Conservation (phyloP, 2,888 invertebrate genomes). For the Lucinisca nassula region DNA sequence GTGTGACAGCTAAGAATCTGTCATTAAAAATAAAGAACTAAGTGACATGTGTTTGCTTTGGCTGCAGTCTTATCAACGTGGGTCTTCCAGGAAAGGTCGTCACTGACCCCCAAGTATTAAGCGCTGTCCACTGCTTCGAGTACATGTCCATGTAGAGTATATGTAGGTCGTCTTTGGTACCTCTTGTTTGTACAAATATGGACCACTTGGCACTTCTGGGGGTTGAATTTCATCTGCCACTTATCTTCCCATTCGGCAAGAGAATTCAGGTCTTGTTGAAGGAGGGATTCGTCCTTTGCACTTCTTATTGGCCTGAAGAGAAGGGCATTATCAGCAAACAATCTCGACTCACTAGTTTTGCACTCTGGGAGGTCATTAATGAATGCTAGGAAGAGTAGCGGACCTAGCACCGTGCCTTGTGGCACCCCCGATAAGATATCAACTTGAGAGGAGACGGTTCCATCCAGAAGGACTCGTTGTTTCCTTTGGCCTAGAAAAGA, state of each 20-base stretch:
- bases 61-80: too few relatives aligned
- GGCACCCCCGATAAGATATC: constrained; percentile 20
- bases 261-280: background rate
- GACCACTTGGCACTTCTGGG: background rate
- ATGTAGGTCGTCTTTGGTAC: background rate
- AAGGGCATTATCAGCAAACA: background rate
- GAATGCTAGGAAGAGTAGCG: constrained; percentile 21
- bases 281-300: background rate
- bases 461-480: constrained; percentile 24
- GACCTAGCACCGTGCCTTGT: constrained; percentile 22
- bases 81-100: too few relatives aligned
- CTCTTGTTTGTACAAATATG: background rate
- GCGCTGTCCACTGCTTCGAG: background rate
- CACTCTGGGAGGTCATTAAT: constrained; percentile 25
- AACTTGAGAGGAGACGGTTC: background rate
- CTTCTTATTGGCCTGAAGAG: background rate
- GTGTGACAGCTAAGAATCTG: too few relatives aligned
- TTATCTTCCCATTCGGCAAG: background rate
- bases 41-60: too few relatives aligned
- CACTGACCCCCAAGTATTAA: too few relatives aligned
- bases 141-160: background rate
- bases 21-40: too few relatives aligned
- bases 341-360: background rate
- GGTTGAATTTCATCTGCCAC: background rate
- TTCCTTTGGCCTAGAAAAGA: constrained; percentile 24